Percentiles rank a stretch among this genome's conserved stretches.
Evolutionary conservation across 2,888 invertebrate genomes (phyloP).

Genomic region (Drosophila heteroneura): DNA sequence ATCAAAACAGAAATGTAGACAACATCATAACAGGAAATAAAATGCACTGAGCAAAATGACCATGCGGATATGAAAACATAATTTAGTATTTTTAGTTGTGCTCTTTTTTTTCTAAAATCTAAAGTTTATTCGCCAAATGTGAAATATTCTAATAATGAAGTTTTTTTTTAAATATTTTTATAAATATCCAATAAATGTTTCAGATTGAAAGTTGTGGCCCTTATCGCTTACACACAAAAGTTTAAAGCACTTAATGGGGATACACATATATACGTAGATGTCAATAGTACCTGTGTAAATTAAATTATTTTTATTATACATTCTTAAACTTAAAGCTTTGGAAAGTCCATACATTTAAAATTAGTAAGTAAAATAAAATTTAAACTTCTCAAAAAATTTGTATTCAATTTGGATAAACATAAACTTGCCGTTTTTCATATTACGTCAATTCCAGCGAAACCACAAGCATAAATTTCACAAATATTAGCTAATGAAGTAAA

Average conservation of each 20-base stretch:
- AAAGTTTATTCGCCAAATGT: not conserved
- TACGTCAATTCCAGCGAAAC: not conserved
- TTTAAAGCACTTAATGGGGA: not conserved
- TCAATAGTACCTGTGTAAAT: not conserved
- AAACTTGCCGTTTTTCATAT: not conserved
- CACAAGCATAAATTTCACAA: not conserved
- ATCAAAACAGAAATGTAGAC: slow-evolving; percentile 46
- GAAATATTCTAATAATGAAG: not conserved
- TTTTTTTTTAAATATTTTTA: not conserved
- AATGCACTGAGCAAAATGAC: slow-evolving; percentile 41
- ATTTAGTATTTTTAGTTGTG: not conserved
- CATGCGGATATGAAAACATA: not conserved
- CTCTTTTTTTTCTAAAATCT: not conserved
- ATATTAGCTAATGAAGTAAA: not conserved
- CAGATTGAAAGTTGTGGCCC: not conserved
- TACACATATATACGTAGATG: not conserved
- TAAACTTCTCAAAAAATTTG: not conserved
- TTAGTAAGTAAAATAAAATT: not conserved
- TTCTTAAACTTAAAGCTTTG: not conserved
- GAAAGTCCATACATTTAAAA: not conserved
- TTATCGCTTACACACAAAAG: not conserved
- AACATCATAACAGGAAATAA: slow-evolving; percentile 32
- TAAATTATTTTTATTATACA: not conserved
- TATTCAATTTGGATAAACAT: not conserved
- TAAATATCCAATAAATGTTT: not conserved